A percentile compares a stretch with the other conserved stretches of the same genome.
Evolutionary conservation across 1,140 invertebrate species (phyloP).

Genomic region (Drosophila watanabei): DNA sequence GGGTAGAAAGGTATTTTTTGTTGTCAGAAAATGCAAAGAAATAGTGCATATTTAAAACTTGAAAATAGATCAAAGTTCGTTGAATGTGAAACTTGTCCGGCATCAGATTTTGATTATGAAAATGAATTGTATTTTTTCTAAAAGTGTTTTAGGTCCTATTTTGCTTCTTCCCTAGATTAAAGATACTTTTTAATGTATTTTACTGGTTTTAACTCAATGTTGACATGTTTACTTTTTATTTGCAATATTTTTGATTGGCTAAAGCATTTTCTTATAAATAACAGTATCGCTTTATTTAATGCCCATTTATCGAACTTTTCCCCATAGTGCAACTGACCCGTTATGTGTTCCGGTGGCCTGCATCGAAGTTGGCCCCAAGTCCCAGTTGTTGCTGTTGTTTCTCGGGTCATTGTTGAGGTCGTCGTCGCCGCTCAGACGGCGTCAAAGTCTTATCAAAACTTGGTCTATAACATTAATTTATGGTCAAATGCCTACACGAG

Average conservation of each 20-base stretch:
- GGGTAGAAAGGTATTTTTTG: neutral
- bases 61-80: neutral
- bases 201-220: too few species aligned
- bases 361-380: conserved; percentile 14
- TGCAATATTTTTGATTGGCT: too few species aligned
- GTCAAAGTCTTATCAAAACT: conserved; percentile 81
- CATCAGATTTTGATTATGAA: too few species aligned
- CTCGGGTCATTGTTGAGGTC: conserved; percentile 17
- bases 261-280: too few species aligned
- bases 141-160: too few species aligned
- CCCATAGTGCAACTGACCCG: conserved; percentile 59
- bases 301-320: neutral
- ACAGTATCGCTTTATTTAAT: too few species aligned
- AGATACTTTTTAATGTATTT: too few species aligned
- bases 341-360: conserved; percentile 77
- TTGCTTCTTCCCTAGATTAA: too few species aligned
- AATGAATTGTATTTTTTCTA: too few species aligned
- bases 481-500: conserved; percentile 49
- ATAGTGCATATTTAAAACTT: neutral
- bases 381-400: conserved; percentile 14
- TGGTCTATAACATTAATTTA: conserved; percentile 83
- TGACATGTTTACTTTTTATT: too few species aligned
- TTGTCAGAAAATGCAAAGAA: neutral
- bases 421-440: conserved; percentile 55
- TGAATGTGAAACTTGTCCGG: too few species aligned